Evolutionary conservation across 2,888 invertebrate genomes (phyloP), one percentile per base, ranked within the genome.

Genomic region (Eurois occulta): DNA sequence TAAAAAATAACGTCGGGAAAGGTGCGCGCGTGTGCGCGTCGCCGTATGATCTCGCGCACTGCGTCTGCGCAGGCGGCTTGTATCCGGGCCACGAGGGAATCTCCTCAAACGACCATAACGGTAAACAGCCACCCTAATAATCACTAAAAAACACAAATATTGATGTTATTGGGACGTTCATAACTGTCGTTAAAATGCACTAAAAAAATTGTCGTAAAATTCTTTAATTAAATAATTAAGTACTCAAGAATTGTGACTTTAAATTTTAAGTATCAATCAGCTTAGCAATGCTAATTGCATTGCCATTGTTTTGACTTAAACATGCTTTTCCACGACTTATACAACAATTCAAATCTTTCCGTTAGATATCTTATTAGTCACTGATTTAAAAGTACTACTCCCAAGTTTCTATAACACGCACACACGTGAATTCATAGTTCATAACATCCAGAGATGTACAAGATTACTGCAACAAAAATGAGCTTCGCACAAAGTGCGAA

Each of bases 71-170:
- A 83, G 70, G 68, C 77, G 75, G 70, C 76, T 76, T 81, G 83
- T 81, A 86, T 86, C 86, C 87, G 78, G 89, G 86, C 90, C 88
- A 87, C 86, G 85, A 81, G 82, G 86, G 87, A 89, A 86, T 77
- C 58, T 89, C 88, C 88, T 78, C 77, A 71, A 87, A 79, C 81
- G 76, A 87, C 77, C 84, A 88, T 89, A 89, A 88, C 88, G 88
- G 92, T 92, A 90, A 74, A 81, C 80, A 79, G 66, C 80, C 84
- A 87, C 89, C 90, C 91, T 84, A 80, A 84, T 89, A 87, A 90
- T 88, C 82, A 83, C 84, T 77, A 38, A 41, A 64, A 65, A 38
- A 16, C n/a, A 41, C 7, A 65, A 65, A 65, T n/a, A 18, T 18
- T 41, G 38, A 79, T 73, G 48, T 55, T 79, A 69, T 41, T 87